Evolutionary conservation across 2,113 vertebrate species (phyloP).

Genomic region (Nymphicus hollandicus): DNA sequence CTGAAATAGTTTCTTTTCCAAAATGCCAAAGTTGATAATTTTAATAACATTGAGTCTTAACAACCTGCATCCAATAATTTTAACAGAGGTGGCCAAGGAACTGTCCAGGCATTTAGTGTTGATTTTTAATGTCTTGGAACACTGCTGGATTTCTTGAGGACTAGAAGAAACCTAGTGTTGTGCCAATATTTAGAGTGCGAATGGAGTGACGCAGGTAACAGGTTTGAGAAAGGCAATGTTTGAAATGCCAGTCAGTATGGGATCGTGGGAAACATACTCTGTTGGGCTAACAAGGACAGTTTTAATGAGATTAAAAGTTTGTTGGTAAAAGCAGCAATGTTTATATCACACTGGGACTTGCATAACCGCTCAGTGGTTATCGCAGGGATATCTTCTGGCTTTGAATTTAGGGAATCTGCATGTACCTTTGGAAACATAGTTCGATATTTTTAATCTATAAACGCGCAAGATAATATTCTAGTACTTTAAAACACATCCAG

Average conservation of each 20-base stretch:
- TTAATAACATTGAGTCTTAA: not conserved
- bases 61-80: not conserved
- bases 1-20: not conserved
- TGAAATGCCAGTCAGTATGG: not conserved
- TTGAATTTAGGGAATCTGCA: not conserved
- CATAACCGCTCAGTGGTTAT: not conserved
- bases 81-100: constrained; percentile 7
- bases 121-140: not conserved
- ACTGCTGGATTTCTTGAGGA: not conserved
- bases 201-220: not conserved
- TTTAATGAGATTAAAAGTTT: not conserved
- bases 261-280: not conserved
- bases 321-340: not conserved
- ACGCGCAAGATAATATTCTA: not conserved
- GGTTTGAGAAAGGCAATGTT: not conserved
- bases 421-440: not conserved
- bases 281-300: not conserved
- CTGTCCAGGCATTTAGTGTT: not conserved
- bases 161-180: not conserved
- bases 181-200: not conserved
- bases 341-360: not conserved
- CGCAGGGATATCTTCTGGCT: not conserved
- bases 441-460: not conserved
- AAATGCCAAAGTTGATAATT: not conserved
- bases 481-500: not conserved